phyloP scores from a whole-genome alignment of 2,888 invertebrate species.

The Eupsilia transversa region DNA sequence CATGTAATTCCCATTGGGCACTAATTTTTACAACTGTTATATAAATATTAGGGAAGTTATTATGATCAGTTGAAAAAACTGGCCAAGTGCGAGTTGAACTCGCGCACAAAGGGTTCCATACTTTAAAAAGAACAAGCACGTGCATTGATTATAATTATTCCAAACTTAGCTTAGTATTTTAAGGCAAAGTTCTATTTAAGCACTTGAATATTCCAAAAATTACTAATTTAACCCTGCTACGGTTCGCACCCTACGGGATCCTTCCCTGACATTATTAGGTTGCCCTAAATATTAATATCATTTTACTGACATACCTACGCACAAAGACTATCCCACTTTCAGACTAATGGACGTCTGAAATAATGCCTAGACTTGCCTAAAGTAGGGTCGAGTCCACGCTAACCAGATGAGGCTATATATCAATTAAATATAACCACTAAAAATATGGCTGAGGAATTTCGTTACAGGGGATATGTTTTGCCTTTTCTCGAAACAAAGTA shows the following conservation, averaged over 20 bases:
- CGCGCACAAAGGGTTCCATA: no score
- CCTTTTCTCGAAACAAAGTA: not conserved
- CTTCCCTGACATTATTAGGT: not conserved
- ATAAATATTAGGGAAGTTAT: no score
- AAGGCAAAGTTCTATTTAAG: not conserved
- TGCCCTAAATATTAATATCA: not conserved
- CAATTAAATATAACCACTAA: conserved; percentile 1
- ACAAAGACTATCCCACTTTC: not conserved
- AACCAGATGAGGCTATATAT: not conserved
- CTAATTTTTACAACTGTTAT: no score
- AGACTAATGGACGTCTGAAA: not conserved
- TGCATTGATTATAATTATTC: not conserved
- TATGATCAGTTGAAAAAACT: no score
- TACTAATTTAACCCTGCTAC: not conserved
- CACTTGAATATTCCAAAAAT: not conserved
- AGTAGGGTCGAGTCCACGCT: conserved; percentile 2
- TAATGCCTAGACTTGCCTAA: not conserved
- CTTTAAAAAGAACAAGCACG: no score
- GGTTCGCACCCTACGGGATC: not conserved
- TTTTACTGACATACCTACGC: not conserved
- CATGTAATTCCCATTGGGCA: no score
- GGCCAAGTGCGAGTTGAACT: no score
- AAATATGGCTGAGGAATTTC: not conserved
- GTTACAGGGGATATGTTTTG: no score
- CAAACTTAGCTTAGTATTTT: not conserved